These are phyloP conservation scores for Drosophila albomicans DNA, from an alignment of 1,140 invertebrate genomes.

Conservation along the genomic window DNA sequence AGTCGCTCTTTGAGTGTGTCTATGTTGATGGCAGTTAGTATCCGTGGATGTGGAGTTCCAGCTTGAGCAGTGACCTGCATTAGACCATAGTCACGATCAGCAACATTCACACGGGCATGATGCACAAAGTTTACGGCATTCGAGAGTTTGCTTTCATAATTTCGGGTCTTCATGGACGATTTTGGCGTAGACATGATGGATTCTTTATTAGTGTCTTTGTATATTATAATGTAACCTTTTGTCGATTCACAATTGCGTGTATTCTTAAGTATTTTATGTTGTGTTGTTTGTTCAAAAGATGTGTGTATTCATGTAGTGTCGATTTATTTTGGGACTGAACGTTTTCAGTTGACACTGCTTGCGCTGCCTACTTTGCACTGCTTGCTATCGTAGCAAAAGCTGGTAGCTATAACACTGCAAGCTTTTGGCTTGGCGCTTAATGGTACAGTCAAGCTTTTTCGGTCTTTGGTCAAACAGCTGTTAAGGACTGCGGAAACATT, in stretches of 20 bases:
- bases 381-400: conserved; percentile 7
- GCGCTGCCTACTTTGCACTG: conserved; percentile 1
- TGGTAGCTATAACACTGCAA: conserved; percentile 1
- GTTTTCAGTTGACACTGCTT: conserved; percentile 28
- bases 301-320: neutral
- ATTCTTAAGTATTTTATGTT: neutral
- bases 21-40: conserved; percentile 19
- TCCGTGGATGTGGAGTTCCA: conserved; percentile 52
- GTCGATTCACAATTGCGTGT: neutral
- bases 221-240: neutral
- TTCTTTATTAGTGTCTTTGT: neutral
- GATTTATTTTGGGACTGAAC: neutral
- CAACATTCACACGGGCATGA: neutral
- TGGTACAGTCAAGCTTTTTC: neutral
- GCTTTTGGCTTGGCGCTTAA: neutral
- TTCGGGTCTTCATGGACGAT: neutral
- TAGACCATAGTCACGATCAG: conserved; percentile 49
- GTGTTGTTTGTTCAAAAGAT: neutral
- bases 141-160: neutral
- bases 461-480: conserved; percentile 52
- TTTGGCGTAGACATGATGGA: neutral
- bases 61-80: conserved; percentile 11
- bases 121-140: neutral
- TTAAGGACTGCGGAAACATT: conserved; percentile 57
- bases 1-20: conserved; percentile 35